Base-by-base conservation (phyloP, 64 coral and sea anemone species). In the Stichodactyla mertensii region DNA sequence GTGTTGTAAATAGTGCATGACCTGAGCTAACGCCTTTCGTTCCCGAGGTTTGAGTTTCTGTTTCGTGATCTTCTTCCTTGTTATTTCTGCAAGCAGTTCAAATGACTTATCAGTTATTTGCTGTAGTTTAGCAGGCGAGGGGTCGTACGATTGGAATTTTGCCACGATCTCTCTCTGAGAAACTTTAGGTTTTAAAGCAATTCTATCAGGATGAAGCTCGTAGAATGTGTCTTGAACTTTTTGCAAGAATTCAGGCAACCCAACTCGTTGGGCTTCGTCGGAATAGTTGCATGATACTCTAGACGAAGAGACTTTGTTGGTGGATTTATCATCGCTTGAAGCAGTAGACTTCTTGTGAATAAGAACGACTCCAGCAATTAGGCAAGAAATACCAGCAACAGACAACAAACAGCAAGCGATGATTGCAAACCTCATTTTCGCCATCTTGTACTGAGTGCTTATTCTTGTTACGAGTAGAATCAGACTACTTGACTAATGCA, bases 1-100 rank as follows among this genome's bases (percentile, higher is more conserved):
- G 16, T 92, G 91, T n/a, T 90, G 85, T 18, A 97, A 82, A 77
- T 80, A 97, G 61, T 97, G 94, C 18, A 87, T 93, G 52, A 97
- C 45, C 64, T 97, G 94, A n/a, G 91, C 86, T 19, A 96, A 70
- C 55, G 91, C 91, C 54, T 96, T 96, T 89, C 64, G 89, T 79
- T 96, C 94, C 1, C 94, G 88, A 12, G 80, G 94, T 23, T 93
- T 96, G 15, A 96, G 77, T 54, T 80, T 92, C n/a, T 93, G 71
- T 22, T 86, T 26, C 27, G 88, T 57, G n/a, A 96, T 90, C 7
- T 53, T 53, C 23, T 77, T 89, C 10, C 62, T 52, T n/a, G 90
- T 87, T 15, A 92, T 77, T 88, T 96, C 91, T 56, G 79, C 36
- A 5, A 96, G 71, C 18, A 96, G 86, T 20, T 89, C 70, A 55